Evolutionary conservation across 1,140 invertebrate genomes (phyloP).

Genomic region (Phthorimaea operculella): DNA sequence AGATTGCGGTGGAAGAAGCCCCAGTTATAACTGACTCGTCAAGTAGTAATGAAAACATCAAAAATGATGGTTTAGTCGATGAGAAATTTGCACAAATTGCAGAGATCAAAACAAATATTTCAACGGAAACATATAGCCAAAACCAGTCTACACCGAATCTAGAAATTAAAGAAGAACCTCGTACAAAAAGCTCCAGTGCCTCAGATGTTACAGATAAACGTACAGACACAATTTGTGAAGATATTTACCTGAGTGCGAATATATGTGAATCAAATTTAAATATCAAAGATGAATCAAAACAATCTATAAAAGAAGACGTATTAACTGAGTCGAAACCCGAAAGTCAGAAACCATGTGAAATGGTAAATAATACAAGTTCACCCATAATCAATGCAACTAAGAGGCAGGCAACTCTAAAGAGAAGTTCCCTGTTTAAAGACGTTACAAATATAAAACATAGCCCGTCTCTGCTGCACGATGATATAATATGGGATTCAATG

Average conservation of each 20-base stretch:
- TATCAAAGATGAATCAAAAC: not conserved
- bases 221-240: not conserved
- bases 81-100: too few relatives aligned
- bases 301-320: not conserved
- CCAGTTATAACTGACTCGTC: not conserved
- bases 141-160: not conserved
- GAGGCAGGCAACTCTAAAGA: not conserved
- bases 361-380: not conserved
- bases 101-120: too few relatives aligned
- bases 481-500: slow-evolving; percentile 46
- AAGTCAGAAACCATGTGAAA: not conserved
- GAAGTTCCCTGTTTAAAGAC: not conserved
- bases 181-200: not conserved
- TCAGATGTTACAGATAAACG: too few relatives aligned
- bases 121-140: too few relatives aligned
- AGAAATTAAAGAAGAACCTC: not conserved
- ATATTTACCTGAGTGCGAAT: not conserved
- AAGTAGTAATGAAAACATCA: too few relatives aligned
- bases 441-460: not conserved
- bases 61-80: too few relatives aligned
- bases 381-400: not conserved
- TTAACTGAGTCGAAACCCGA: not conserved
- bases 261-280: not conserved
- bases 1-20: not conserved
- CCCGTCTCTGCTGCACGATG: slow-evolving; percentile 21